Evolutionary conservation across 1,140 invertebrate species (phyloP).

Genomic region (Pseudomyrmex gracilis): DNA sequence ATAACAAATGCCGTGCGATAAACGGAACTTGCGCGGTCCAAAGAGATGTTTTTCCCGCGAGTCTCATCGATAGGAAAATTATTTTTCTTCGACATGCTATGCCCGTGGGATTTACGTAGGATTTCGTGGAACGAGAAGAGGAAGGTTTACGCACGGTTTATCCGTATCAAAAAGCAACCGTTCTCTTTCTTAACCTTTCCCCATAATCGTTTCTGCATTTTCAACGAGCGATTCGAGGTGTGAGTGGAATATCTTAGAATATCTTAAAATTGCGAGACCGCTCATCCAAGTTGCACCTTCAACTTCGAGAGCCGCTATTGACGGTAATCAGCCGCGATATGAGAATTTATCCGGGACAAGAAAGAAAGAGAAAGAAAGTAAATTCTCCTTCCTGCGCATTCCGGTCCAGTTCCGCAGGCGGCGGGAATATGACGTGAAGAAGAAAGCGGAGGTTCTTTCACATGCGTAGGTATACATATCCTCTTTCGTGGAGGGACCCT

Average conservation of each 20-base stretch:
- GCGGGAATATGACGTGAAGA: not conserved
- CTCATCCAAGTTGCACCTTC: slow-evolving; percentile 19
- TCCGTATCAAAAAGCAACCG: not conserved
- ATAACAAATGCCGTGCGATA: slow-evolving; percentile 3
- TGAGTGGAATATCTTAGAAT: slow-evolving; percentile 32
- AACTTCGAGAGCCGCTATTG: slow-evolving; percentile 22
- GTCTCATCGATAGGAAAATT: slow-evolving; percentile 20
- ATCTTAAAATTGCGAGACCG: not conserved
- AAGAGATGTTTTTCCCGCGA: slow-evolving; percentile 33
- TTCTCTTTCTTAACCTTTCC: not conserved
- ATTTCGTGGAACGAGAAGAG: no score
- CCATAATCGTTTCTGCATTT: slow-evolving; percentile 40
- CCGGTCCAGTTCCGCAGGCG: not conserved
- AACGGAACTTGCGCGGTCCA: not conserved
- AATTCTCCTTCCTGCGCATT: not conserved
- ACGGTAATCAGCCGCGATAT: slow-evolving; percentile 21
- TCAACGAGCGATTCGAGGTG: not conserved
- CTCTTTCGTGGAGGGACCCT: slow-evolving; percentile 36
- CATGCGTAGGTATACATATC: slow-evolving; percentile 51
- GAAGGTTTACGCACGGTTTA: no score
- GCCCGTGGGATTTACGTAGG: not conserved
- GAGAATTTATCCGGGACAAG: slow-evolving; percentile 39
- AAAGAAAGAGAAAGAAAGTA: slow-evolving; percentile 5
- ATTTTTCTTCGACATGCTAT: slow-evolving; percentile 12
- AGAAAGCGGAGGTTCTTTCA: slow-evolving; percentile 39